Evolutionary conservation across 2,888 invertebrate genomes (phyloP).

Genomic region (Sepiola atlantica): DNA sequence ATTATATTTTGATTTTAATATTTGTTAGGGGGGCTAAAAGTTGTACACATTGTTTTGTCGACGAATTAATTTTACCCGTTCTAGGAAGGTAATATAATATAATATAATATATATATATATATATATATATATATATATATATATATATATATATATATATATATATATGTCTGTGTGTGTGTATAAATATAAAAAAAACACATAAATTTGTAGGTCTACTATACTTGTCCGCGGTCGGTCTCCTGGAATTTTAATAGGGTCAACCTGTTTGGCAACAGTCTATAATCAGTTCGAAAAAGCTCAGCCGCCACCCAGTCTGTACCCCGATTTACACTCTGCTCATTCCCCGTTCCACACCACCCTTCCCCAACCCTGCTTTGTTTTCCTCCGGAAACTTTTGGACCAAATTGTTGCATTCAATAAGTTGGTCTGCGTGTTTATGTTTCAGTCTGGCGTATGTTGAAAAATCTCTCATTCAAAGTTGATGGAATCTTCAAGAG

Average conservation of each 20-base stretch:
- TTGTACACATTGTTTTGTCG: too few relatives aligned
- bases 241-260: not conserved
- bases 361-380: not conserved
- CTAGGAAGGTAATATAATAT: too few relatives aligned
- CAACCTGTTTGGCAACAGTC: not conserved
- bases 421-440: not conserved
- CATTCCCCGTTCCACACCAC: not conserved
- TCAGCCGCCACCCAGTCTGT: not conserved
- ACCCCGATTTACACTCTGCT: not conserved
- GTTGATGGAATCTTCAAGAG: not conserved
- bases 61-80: too few relatives aligned
- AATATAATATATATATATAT: not conserved
- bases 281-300: not conserved
- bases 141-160: not conserved
- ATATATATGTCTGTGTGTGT: not conserved
- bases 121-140: not conserved
- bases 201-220: not conserved
- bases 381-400: not conserved
- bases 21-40: too few relatives aligned
- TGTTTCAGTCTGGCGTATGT: not conserved
- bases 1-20: too few relatives aligned
- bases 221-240: not conserved
- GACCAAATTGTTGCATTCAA: not conserved
- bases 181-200: not conserved
- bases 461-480: constrained; percentile 32